These are phyloP conservation scores for Ptilonorhynchus violaceus DNA, from an alignment of 2,113 vertebrate species.

Conservation along the genomic window DNA sequence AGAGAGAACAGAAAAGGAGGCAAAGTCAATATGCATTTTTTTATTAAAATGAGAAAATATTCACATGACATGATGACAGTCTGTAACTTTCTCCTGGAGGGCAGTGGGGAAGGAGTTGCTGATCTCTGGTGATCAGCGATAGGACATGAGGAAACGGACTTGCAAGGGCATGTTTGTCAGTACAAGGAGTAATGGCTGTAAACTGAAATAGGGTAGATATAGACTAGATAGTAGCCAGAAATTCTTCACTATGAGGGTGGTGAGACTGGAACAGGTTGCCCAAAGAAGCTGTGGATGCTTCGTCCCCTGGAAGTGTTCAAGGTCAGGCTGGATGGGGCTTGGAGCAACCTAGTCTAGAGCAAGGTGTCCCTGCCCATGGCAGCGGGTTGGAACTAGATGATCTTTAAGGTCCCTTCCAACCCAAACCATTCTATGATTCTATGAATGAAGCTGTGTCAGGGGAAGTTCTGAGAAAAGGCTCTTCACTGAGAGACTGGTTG, in stretches of 20 bases:
- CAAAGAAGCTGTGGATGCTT: neutral
- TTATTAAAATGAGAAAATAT: neutral
- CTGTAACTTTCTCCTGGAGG: neutral
- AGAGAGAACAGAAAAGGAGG: neutral
- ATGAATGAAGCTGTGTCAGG: neutral
- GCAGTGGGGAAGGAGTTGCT: neutral
- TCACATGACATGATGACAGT: neutral
- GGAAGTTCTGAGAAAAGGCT: neutral
- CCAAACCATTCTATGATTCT: neutral
- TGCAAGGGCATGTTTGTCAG: neutral
- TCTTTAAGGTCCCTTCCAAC: neutral
- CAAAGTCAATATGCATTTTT: neutral
- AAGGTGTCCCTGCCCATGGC: neutral
- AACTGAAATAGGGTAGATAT: neutral
- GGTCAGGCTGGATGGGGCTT: neutral
- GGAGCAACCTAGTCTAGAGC: neutral
- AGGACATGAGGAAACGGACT: fast-evolving
- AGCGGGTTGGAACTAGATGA: neutral
- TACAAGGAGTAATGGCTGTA: neutral
- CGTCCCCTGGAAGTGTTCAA: neutral
- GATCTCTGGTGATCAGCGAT: fast-evolving
- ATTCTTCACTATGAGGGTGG: neutral
- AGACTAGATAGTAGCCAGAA: neutral
- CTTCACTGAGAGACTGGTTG: fast-evolving
- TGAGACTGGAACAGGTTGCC: neutral